Conservation (phyloP, 1,140 invertebrate genomes). For the Halictus rubicundus region DNA sequence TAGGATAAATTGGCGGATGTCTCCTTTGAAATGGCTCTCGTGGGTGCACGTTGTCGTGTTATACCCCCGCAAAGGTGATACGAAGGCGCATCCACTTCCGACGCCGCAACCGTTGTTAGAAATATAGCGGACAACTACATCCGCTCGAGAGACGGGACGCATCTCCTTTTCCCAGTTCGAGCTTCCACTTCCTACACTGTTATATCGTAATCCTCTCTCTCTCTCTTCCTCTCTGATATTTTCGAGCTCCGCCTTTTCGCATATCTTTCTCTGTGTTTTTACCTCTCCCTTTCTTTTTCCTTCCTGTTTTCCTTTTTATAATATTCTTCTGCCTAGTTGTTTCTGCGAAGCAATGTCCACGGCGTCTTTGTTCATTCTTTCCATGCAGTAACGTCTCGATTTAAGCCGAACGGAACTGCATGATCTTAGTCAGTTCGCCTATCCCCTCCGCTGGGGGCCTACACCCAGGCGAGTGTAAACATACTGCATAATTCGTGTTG, state of each 20-base stretch:
- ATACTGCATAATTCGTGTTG: too few relatives aligned
- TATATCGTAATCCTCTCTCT: too few relatives aligned
- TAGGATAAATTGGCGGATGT: constrained; percentile 74
- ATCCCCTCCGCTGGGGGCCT: too few relatives aligned
- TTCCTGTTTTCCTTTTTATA: neutral
- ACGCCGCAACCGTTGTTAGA: constrained; percentile 29
- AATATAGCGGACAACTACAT: constrained; percentile 46
- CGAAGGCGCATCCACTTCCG: constrained; percentile 43
- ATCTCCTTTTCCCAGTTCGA: neutral
- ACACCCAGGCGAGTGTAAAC: too few relatives aligned
- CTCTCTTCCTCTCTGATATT: neutral
- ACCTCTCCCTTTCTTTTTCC: neutral
- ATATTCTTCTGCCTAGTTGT: neutral
- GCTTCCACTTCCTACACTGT: neutral
- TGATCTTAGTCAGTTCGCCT: too few relatives aligned
- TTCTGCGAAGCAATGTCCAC: neutral
- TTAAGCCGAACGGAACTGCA: too few relatives aligned
- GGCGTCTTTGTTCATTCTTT: neutral
- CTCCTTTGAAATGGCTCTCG: constrained; percentile 69
- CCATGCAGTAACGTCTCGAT: too few relatives aligned
- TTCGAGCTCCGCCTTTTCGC: neutral
- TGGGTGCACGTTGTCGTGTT: constrained; percentile 59
- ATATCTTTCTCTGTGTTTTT: neutral
- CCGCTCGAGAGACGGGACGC: constrained; percentile 50
- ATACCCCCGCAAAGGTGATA: constrained; percentile 49